Percentiles rank a stretch among this genome's conserved stretches.
phyloP scores from a whole-genome alignment of 2,797 vertebrate genomes.

The Orestias chungarensis region DNA sequence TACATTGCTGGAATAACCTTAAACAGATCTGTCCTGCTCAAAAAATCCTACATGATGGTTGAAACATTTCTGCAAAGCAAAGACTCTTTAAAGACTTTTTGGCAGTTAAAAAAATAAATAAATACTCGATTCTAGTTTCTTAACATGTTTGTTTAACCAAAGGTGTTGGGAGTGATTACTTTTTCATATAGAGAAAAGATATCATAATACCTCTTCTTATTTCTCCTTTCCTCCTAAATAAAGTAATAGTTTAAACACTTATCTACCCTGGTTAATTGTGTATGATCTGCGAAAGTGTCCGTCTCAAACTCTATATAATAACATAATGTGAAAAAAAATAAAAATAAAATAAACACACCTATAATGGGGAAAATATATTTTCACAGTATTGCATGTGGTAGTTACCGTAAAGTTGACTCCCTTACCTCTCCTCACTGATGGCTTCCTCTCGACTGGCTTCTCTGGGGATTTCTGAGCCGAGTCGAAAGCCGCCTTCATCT shows the following conservation, averaged over 20 bases:
- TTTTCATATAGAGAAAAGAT: neutral
- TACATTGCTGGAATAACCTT: neutral
- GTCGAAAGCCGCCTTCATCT: slow-evolving; percentile 85
- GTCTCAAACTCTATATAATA: neutral
- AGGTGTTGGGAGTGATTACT: neutral
- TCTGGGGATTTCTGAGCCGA: slow-evolving; percentile 75
- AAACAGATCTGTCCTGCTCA: neutral
- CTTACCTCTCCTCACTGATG: slow-evolving; percentile 81
- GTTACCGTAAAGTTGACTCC: neutral
- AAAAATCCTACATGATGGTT: neutral
- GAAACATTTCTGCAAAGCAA: neutral
- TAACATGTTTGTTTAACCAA: neutral
- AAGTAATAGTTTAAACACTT: neutral
- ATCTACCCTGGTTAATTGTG: neutral
- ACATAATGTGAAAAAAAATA: neutral
- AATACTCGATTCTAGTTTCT: too few relatives aligned
- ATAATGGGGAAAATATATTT: neutral
- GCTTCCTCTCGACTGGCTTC: slow-evolving; percentile 74
- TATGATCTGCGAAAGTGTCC: neutral
- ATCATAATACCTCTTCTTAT: neutral
- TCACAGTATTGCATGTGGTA: neutral
- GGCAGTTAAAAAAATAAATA: too few relatives aligned
- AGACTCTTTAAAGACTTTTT: neutral
- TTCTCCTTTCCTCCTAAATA: neutral
- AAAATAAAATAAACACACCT: neutral